Evolutionary conservation across 2,888 invertebrate genomes (phyloP), one percentile per base, ranked within the genome.

Genomic region (Villa cingulata): DNA sequence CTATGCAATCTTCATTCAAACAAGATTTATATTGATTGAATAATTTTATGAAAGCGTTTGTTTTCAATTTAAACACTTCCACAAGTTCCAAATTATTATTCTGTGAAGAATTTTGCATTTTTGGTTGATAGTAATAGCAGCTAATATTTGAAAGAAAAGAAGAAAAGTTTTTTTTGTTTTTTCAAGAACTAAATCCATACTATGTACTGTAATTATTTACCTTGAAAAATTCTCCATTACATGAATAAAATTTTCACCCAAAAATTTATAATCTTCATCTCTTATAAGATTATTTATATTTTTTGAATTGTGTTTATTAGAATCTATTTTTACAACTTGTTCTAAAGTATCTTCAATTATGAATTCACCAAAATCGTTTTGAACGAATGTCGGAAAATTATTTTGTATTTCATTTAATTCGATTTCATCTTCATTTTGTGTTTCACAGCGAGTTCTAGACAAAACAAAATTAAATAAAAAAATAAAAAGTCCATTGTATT

Each of bases 311-410:
- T n/a, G n/a, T n/a, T n/a, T n/a, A 44, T 62, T 61, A 10, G 42
- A 45, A 19, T 41, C 36, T 4, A 27, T 14, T 34, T 47, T 48
- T n/a, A 48, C 48, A 19, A 48, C 66, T 55, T 73, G 70, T 55
- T 80, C 78, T 20, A 80, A 56, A 48, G 71, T 51, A 55, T 68
- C 49, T 60, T 71, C 65, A 59, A 77, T 66, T 12, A 67, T 54
- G 43, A 86, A 76, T 53, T 86, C 85, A 0, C 73, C 70, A 63
- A 86, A 87, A 62, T 87, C 86, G 41, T 71, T 63, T 5, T 80
- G 78, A 0, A 78, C 72, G 55, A 74, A 75, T 0, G 78, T 80
- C 0, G 85, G 85, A 59, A 87, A 87, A 60, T 83, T 70, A 59
- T 77, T 72, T 52, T 74, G 70, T 48, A 86, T 76, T 68, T 86